These are phyloP conservation scores for Drosophila seguyi DNA, from an alignment of 1,140 invertebrate species.

Conservation along the genomic window DNA sequence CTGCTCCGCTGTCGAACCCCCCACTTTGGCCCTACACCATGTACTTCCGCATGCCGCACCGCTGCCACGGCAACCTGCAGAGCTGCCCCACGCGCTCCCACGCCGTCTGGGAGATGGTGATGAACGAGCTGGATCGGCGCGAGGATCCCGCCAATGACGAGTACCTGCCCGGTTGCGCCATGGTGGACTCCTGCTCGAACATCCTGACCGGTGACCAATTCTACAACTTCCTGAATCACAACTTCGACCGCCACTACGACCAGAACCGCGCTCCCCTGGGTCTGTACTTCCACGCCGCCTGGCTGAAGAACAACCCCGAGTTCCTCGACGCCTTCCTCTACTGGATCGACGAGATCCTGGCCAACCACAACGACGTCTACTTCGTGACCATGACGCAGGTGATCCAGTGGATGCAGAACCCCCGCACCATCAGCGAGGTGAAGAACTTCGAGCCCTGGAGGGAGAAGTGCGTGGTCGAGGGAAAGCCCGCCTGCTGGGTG, in stretches of 20 bases:
- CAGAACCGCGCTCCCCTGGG: constrained; percentile 97
- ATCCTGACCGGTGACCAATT: constrained; percentile 97
- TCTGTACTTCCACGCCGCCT: constrained; percentile 97
- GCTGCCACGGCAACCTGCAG: constrained; percentile 96
- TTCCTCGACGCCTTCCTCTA: constrained; percentile 96
- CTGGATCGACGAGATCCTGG: constrained; percentile 96
- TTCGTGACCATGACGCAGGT: constrained; percentile 99
- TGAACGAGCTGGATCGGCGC: constrained; percentile 96
- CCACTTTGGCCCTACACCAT: constrained; percentile 99
- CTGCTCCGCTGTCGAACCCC: constrained; percentile 95
- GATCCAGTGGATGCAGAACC: constrained; percentile 98
- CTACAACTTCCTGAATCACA: constrained; percentile 98
- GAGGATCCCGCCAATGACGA: constrained; percentile 97
- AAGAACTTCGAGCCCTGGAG: constrained; percentile 97
- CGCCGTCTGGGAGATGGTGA: constrained; percentile 99
- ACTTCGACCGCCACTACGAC: constrained; percentile 97
- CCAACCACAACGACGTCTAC: constrained; percentile 96
- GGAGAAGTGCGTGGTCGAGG: constrained; percentile 95
- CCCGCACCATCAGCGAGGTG: constrained; percentile 92
- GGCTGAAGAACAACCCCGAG: constrained; percentile 97
- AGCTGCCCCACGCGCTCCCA: constrained; percentile 96
- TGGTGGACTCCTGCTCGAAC: constrained; percentile 98
- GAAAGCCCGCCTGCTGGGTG: constrained; percentile 92
- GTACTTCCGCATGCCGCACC: constrained; percentile 98
- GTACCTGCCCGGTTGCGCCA: constrained; percentile 96